Percentiles rank a stretch among this genome's conserved stretches.
Evolutionary conservation across 2,113 vertebrate genomes (phyloP).

Genomic region (Phycodurus eques): DNA sequence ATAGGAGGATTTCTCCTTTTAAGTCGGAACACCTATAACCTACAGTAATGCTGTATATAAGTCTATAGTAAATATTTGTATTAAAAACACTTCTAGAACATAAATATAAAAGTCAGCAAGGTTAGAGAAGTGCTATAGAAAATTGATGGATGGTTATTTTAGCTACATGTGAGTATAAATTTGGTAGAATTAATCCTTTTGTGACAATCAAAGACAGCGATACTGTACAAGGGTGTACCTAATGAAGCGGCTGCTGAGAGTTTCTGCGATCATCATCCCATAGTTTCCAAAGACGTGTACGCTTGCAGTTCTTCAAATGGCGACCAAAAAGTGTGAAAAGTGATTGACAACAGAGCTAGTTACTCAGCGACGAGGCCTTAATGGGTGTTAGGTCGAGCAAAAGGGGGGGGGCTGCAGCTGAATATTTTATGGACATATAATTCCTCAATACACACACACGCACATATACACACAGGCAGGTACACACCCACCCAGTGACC

Average conservation of each 20-base stretch:
- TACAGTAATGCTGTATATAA: background rate
- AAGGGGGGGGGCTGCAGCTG: slow-evolving; percentile 41
- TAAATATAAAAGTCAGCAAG: background rate
- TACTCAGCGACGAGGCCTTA: slow-evolving; percentile 75
- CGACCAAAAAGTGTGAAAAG: slow-evolving; percentile 16
- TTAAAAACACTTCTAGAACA: background rate
- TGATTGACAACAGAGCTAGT: slow-evolving; percentile 82
- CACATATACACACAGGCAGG: slow-evolving; percentile 45
- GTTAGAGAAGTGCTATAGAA: background rate
- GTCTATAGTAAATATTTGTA: too few species aligned
- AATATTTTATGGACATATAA: slow-evolving; percentile 81
- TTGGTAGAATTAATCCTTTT: background rate
- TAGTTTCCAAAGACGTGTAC: background rate
- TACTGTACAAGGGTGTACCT: background rate
- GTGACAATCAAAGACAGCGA: background rate
- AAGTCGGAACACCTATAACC: background rate
- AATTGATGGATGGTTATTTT: background rate
- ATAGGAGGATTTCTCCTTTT: too few species aligned
- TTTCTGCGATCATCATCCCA: too few species aligned
- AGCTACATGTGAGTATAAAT: background rate
- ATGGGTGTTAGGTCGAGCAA: slow-evolving; percentile 69
- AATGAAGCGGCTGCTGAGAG: background rate
- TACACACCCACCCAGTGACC: slow-evolving; percentile 75
- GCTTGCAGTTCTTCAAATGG: slow-evolving; percentile 1
- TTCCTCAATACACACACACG: slow-evolving; percentile 73